Evolutionary conservation across 1,140 invertebrate genomes (phyloP).

Genomic region (Onthophagus taurus): DNA sequence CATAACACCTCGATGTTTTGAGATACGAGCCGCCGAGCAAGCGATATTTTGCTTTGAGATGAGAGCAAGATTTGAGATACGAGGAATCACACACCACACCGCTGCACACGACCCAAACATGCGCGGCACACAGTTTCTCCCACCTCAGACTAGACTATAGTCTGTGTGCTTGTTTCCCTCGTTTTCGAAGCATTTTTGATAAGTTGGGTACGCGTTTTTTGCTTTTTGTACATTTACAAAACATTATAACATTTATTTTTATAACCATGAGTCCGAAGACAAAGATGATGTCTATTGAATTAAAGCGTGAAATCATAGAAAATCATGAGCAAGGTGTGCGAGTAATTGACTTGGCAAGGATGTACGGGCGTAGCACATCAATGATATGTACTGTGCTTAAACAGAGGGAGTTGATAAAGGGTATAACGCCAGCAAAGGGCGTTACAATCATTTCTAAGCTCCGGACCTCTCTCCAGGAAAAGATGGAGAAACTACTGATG

Average conservation of each 20-base stretch:
- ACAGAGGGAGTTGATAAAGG: conserved; percentile 18
- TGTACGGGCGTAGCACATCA: conserved; percentile 18
- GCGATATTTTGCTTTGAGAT: conserved; percentile 18
- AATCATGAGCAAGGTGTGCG: conserved; percentile 22
- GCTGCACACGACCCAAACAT: conserved; percentile 10
- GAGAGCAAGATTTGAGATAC: conserved; percentile 17
- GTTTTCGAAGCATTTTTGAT: conserved; percentile 14
- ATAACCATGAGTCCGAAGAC: too few species aligned
- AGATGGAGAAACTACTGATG: conserved; percentile 22
- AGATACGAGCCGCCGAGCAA: conserved; percentile 17
- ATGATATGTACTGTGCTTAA: conserved; percentile 21
- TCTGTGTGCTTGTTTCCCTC: conserved; percentile 13
- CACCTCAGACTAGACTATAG: conserved; percentile 11
- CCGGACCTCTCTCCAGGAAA: conserved; percentile 17
- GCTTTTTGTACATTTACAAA: conserved; percentile 11
- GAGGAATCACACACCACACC: conserved; percentile 14
- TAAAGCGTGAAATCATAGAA: too few species aligned
- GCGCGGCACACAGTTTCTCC: conserved; percentile 7
- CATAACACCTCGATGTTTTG: too few species aligned
- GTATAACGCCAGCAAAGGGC: conserved; percentile 17
- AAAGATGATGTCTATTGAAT: conserved; percentile 11
- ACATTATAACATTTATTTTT: conserved; percentile 12
- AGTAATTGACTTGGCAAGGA: conserved; percentile 20
- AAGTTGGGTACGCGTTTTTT: conserved; percentile 12
- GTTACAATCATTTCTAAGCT: conserved; percentile 20